Evolutionary conservation across 2,888 invertebrate genomes (phyloP), one percentile per base, ranked within the genome.

Genomic region (Philereme vetulata): DNA sequence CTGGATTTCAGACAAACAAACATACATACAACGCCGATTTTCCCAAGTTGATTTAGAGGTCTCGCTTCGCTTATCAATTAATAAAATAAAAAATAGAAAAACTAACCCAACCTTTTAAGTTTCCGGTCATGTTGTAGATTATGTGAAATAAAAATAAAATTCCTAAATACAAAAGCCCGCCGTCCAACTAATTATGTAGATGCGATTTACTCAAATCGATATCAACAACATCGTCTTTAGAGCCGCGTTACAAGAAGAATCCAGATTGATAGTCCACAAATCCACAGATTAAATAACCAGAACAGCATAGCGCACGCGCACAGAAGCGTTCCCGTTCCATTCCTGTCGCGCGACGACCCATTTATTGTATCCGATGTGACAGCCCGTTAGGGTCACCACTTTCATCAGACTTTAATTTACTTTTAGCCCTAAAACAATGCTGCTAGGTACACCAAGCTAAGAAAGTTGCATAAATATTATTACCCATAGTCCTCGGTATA

Each of bases 271-370:
- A 42, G 42, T 42, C n/a, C 4, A 45, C 11, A 45, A 21, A 2
- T 21, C 21, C 21, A 45, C 11, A 4, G 32, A 40, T 10, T 21
- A 35, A 52, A 34, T 46, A 54, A 48, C 38, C 46, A 56, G 56
- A 57, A 51, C 63, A 60, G 56, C 57, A 66, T 65, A 68, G 52
- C 64, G 72, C 75, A 70, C 71, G 74, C 74, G 75, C 73, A 80
- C 80, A 70, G 78, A 68, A 77, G 77, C 76, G 71, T 59, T 64
- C 66, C 70, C 68, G 68, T 67, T 65, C 71, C 77, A 83, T 86
- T 78, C 84, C 82, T 75, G 62, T 65, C 62, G 76, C 70, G 70
- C 77, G 77, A 72, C 81, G 78, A 74, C 68, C 84, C 83, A 78
- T 84, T 72, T 67, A 60, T 60, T 74, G 66, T 68, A 60, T 62